Evolutionary conservation across 2,113 vertebrate genomes (phyloP), one percentile per base, ranked within the genome.

Genomic region (Hiodon tergisus): DNA sequence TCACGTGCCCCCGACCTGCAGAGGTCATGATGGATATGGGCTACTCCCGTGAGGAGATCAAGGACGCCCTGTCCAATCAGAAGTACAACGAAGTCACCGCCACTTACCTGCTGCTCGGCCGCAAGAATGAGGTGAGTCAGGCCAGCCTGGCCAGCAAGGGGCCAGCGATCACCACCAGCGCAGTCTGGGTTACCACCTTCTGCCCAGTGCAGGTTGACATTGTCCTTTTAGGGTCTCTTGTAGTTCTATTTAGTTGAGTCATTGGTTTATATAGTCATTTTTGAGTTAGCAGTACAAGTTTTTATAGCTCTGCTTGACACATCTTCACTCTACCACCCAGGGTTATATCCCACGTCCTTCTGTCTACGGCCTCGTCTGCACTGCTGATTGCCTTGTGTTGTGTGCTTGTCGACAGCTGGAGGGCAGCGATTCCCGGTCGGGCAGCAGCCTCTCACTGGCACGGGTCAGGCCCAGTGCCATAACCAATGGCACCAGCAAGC

Each of bases 21-120:
- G 96, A 97, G 81, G 90, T 97, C 80, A 97, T 98, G 94, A 92
- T 97, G 47, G 94, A 93, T 10, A 95, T 97, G 95, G 96, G 96
- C 51, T 98, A 96, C 83, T 91, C 89, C 0, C 88, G 95, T 13
- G 95, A 98, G 17, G 94, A 96, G 80, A 93, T 98, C 85, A 89
- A 90, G 82, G 95, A 98, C 5, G 91, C 96, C 14, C 83, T 98
- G 83, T 86, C 80, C 68, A 91, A 80, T 83, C 93, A 94, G 76
- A 97, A 96, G 82, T 98, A 97, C 86, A 95, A 97, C 0, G 95
- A 98, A 83, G 90, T 97, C 81, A 98, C 93, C 0, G 95, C 95
- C 81, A 97, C 95, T 4, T 97, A 98, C 91, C 91, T 97, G 87
- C 92, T 98, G 84, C 93, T 98, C 84, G 95, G 90, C 71, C 90